These are phyloP conservation scores for Lamellibrachia satsuma DNA, from an alignment of 2,888 invertebrate genomes.

Conservation along the genomic window DNA sequence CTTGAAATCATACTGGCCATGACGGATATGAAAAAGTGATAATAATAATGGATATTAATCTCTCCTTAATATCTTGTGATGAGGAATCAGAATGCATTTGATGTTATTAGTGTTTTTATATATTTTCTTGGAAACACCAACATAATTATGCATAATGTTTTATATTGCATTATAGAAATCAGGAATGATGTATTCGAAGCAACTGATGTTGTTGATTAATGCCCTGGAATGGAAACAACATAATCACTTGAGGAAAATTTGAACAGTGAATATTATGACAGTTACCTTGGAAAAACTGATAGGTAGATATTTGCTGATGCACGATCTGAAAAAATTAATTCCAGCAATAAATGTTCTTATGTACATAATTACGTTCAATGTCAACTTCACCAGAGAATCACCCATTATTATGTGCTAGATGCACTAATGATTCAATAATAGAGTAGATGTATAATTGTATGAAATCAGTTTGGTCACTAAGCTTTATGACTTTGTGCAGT, in stretches of 20 bases:
- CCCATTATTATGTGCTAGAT: not conserved
- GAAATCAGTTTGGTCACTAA: not conserved
- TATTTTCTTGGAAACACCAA: not conserved
- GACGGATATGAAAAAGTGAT: not conserved
- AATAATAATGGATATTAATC: slow-evolving; percentile 12
- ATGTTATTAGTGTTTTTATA: not conserved
- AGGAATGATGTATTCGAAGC: not conserved
- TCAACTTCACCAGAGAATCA: not conserved
- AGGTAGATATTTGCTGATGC: not conserved
- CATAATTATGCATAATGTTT: not conserved
- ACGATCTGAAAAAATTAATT: not conserved
- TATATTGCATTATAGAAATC: not conserved
- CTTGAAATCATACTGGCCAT: not conserved
- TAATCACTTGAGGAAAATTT: not conserved
- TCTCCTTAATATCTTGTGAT: not conserved
- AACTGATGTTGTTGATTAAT: not conserved
- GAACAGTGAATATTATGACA: not conserved
- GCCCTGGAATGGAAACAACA: not conserved
- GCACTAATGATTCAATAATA: not conserved
- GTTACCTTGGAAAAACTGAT: not conserved
- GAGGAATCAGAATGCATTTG: not conserved
- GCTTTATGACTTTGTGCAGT: not conserved
- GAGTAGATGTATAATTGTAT: not conserved
- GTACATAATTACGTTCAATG: not conserved
- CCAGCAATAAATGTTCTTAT: not conserved